Evolutionary conservation across 2,888 invertebrate species (phyloP), one percentile per base, ranked within the genome.

Genomic region (Dasypolia templi): DNA sequence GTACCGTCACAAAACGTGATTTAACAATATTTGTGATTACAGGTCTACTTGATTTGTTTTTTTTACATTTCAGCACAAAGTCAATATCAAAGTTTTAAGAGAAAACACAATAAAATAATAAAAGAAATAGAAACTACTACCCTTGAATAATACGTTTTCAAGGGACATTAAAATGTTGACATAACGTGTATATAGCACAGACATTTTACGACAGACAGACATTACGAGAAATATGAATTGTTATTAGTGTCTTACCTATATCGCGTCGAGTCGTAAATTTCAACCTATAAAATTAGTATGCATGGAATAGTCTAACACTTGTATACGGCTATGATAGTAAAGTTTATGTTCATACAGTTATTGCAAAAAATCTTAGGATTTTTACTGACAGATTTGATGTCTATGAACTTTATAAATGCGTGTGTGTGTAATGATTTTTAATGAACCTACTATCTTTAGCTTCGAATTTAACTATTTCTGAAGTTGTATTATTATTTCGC

Each of bases 171-270:
- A 84, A 83, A 75, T 74, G 66, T 59, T 71, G 81, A 77, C 81
- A 75, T 81, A 75, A 70, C 80, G 79, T 77, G 61, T 73, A 65
- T 63, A 77, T 44, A 78, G 65, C 14, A 62, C 19, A 14, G 75
- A 55, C 63, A 79, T 81, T 88, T 87, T 87, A 88, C 80, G 87
- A 85, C 77, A 44, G 71, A 64, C 74, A 78, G 72, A 82, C 80
- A 82, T 79, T 75, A 82, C 70, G 79, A 75, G 79, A 76, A 78
- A 79, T 74, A 75, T 85, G 84, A 88, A 83, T 84, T 87, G 86
- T 88, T 85, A 83, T 83, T 85, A 88, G 83, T 81, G 86, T 88
- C 81, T 84, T 84, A 86, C 81, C 79, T 75, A 77, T 76, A 65
- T 69, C 51, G 68, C 59, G 76, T 53, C 46, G 76, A 78, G 75